Evolutionary conservation across 92 coral and sea anemone genomes (phyloP).

Genomic region (Epizoanthus rinbou): DNA sequence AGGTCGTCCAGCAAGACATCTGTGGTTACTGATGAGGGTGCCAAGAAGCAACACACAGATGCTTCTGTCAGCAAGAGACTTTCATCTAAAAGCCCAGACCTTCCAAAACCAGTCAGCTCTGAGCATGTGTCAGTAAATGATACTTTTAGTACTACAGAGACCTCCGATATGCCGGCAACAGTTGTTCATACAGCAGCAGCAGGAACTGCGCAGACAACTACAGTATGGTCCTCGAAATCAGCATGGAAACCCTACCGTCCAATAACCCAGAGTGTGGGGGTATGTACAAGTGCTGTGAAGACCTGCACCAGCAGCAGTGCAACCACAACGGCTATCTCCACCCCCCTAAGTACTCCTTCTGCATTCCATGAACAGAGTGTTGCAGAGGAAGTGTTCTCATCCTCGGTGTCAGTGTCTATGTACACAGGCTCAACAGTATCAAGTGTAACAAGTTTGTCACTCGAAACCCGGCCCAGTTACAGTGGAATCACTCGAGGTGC

Average conservation of each 20-base stretch:
- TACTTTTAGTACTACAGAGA: conserved; percentile 1
- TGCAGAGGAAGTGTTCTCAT: not conserved
- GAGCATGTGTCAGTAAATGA: conserved; percentile 31
- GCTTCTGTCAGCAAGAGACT: not conserved
- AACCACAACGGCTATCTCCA: conserved; percentile 34
- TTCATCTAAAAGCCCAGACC: not conserved
- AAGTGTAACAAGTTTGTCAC: not conserved
- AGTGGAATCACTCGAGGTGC: conserved; percentile 37
- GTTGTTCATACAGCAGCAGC: conserved; percentile 12
- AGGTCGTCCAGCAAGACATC: conserved; percentile 47
- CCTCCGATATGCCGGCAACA: conserved; percentile 25
- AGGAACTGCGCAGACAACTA: conserved; percentile 44
- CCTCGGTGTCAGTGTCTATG: not conserved
- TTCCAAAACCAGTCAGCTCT: conserved; percentile 7
- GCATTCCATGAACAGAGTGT: not conserved
- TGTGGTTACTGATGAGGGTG: conserved; percentile 50
- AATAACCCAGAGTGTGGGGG: conserved; percentile 79
- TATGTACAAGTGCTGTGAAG: conserved; percentile 79
- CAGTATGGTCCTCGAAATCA: conserved; percentile 64
- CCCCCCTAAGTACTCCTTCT: not conserved
- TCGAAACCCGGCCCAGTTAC: conserved; percentile 30
- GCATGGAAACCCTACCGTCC: conserved; percentile 87
- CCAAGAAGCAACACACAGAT: conserved; percentile 55
- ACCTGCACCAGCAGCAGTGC: conserved; percentile 66
- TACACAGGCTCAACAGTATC: not conserved